phyloP scores from a whole-genome alignment of 2,113 vertebrate genomes.

The Lynx canadensis region DNA sequence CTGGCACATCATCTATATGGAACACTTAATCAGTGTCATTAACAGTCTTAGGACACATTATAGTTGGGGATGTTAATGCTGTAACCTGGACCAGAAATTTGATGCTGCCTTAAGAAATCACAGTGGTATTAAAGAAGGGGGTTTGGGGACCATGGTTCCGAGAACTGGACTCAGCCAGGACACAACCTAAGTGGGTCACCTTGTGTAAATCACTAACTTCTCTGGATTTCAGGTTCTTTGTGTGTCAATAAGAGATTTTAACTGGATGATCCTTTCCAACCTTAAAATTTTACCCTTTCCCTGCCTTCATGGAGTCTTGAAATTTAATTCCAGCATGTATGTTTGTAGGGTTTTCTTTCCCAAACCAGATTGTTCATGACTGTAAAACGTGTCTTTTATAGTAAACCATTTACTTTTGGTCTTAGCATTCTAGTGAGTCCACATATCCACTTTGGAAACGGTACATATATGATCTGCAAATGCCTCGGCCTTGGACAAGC shows the following conservation, averaged over 20 bases:
- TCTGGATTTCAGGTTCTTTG: not conserved
- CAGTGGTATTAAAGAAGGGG: not conserved
- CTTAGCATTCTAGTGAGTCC: conserved; percentile 69
- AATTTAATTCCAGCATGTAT: conserved; percentile 52
- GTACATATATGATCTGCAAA: conserved; percentile 65
- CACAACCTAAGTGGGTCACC: not conserved
- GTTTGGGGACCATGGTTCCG: not conserved
- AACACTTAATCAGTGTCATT: not conserved
- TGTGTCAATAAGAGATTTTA: conserved; percentile 36
- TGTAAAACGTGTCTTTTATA: conserved; percentile 74
- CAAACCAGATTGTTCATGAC: conserved; percentile 28
- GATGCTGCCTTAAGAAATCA: not conserved
- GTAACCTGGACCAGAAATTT: not conserved
- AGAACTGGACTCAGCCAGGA: not conserved
- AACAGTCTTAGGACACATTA: not conserved
- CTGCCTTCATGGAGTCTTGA: conserved; percentile 57
- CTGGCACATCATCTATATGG: not conserved
- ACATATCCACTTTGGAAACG: conserved; percentile 66
- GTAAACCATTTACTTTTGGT: conserved; percentile 68
- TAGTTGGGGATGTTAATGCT: not conserved
- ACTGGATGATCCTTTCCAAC: conserved; percentile 31
- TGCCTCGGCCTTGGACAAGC: conserved; percentile 71
- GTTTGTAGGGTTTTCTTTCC: conserved; percentile 48
- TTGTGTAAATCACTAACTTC: not conserved
- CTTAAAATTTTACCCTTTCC: conserved; percentile 39